phyloP scores from a whole-genome alignment of 2,888 invertebrate genomes.

The Thymelicus lineola region DNA sequence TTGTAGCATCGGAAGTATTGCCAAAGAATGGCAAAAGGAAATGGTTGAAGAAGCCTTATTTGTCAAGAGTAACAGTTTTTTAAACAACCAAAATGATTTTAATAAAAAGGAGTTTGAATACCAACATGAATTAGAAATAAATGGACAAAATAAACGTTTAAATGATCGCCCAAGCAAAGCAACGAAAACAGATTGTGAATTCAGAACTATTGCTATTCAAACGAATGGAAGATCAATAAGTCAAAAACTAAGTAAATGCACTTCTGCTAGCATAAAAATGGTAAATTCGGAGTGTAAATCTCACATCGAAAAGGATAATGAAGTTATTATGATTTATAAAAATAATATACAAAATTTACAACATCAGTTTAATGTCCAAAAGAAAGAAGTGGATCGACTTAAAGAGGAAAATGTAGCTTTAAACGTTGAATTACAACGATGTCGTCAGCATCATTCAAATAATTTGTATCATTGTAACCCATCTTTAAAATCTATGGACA shows the following conservation, averaged over 20 bases:
- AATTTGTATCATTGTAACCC: constrained; percentile 30
- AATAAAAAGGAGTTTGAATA: constrained; percentile 18
- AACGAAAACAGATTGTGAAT: constrained; percentile 40
- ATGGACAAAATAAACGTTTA: constrained; percentile 21
- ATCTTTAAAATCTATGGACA: constrained; percentile 41
- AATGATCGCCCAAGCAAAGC: constrained; percentile 37
- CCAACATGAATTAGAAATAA: constrained; percentile 11
- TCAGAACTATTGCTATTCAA: constrained; percentile 12
- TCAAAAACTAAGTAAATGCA: constrained; percentile 52
- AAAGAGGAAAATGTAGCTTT: constrained; percentile 63
- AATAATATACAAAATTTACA: constrained; percentile 56
- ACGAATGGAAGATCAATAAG: constrained; percentile 30
- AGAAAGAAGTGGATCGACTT: constrained; percentile 59
- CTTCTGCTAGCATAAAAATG: constrained; percentile 52
- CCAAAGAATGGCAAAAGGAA: constrained; percentile 67
- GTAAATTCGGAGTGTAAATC: constrained; percentile 56
- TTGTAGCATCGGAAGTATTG: constrained; percentile 54
- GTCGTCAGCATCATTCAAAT: constrained; percentile 48
- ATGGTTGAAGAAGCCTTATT: constrained; percentile 63
- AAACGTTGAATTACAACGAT: constrained; percentile 61
- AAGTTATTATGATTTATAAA: constrained; percentile 52
- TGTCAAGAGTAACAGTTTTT: constrained; percentile 57
- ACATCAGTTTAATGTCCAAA: constrained; percentile 55
- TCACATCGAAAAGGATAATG: constrained; percentile 44
- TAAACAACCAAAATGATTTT: constrained; percentile 35